These are phyloP conservation scores for Ptilonorhynchus violaceus DNA, from an alignment of 2,113 vertebrate species.

Conservation along the genomic window DNA sequence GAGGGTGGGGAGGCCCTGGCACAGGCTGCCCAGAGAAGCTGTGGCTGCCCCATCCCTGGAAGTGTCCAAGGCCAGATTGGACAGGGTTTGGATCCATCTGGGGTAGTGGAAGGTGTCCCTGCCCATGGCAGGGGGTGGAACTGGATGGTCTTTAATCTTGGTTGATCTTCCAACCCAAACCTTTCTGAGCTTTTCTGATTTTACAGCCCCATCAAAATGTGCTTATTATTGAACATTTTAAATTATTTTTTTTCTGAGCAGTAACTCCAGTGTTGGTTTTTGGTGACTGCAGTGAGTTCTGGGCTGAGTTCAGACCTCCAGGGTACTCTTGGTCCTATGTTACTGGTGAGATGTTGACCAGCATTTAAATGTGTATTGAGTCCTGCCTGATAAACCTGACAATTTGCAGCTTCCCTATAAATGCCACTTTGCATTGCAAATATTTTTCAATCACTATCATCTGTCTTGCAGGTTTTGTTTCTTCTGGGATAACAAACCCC, in stretches of 20 bases:
- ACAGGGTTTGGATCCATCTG: fast-evolving
- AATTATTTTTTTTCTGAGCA: neutral
- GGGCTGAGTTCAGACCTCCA: neutral
- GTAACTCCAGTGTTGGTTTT: neutral
- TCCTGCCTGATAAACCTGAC: neutral
- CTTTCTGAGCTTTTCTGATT: neutral
- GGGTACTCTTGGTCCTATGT: neutral
- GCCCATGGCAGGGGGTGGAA: neutral
- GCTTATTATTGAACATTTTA: neutral
- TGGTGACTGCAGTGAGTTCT: neutral
- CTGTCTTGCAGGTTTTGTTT: neutral
- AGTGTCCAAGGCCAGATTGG: fast-evolving
- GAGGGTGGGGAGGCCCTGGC: neutral
- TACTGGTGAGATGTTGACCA: neutral
- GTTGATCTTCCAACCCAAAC: neutral
- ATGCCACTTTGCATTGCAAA: neutral
- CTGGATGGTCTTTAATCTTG: neutral
- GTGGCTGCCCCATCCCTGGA: neutral
- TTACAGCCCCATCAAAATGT: neutral
- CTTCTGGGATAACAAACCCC: neutral
- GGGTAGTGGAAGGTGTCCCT: neutral
- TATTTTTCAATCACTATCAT: neutral
- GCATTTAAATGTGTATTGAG: neutral
- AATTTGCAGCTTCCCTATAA: neutral
- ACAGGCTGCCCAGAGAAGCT: neutral